Conservation (phyloP, 2,888 invertebrate genomes). For the Formica aserva region DNA sequence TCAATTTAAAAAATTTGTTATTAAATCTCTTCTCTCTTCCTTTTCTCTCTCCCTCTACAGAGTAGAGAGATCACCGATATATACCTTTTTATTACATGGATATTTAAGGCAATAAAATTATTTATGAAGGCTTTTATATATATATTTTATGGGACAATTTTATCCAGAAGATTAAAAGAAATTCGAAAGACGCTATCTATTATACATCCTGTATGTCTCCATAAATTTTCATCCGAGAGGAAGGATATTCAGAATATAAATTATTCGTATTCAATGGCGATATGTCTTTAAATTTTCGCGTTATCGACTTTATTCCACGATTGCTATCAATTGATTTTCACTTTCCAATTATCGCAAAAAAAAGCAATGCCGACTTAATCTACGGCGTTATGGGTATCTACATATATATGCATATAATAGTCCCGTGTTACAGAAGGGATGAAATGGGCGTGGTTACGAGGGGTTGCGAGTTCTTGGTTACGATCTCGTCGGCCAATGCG, state of each 20-base stretch:
- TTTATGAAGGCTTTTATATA: neutral
- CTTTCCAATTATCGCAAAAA: neutral
- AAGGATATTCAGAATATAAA: neutral
- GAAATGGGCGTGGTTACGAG: slow-evolving; percentile 77
- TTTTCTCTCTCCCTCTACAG: neutral
- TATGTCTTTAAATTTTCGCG: neutral
- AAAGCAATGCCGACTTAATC: neutral
- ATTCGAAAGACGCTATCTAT: neutral
- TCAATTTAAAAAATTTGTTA: neutral
- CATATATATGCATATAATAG: neutral
- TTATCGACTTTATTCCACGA: neutral
- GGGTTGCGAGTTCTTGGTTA: slow-evolving; percentile 65
- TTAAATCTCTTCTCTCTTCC: neutral
- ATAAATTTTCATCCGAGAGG: neutral
- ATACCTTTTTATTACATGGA: neutral
- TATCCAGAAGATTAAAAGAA: neutral
- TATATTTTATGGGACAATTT: neutral
- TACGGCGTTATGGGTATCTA: neutral
- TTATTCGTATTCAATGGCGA: neutral
- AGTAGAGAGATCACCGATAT: neutral
- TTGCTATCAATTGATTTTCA: no score
- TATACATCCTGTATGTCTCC: neutral
- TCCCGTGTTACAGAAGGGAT: slow-evolving; percentile 48
- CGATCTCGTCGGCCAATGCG: slow-evolving; percentile 76
- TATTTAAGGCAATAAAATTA: neutral